phyloP scores from a whole-genome alignment of 2,797 vertebrate genomes.

The Mormyrus proboscirostris region DNA sequence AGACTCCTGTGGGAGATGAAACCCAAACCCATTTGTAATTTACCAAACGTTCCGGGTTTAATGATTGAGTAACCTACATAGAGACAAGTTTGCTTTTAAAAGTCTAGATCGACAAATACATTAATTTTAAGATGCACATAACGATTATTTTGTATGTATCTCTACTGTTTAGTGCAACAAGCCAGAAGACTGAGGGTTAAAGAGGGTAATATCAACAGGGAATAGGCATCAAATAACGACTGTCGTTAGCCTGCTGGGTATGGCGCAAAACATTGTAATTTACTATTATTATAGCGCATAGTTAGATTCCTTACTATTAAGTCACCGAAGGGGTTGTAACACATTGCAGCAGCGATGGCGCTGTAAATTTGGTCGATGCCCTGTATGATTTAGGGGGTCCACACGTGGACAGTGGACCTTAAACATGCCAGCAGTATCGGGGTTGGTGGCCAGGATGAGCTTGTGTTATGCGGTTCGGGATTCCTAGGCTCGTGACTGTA shows the following conservation, averaged over 20 bases:
- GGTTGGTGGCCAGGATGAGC: not conserved
- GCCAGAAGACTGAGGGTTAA: not conserved
- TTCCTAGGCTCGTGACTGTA: not conserved
- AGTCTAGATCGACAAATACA: slow-evolving; percentile 76
- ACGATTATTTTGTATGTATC: not conserved
- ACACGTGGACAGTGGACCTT: not conserved
- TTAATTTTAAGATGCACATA: not conserved
- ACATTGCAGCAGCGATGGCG: not conserved
- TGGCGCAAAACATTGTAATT: not conserved
- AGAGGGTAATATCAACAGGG: not conserved
- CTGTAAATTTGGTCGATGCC: not conserved
- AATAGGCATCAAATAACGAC: not conserved
- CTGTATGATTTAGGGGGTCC: not conserved
- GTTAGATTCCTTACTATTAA: not conserved
- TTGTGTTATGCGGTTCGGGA: not conserved
- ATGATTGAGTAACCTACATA: slow-evolving; percentile 83
- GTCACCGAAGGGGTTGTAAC: not conserved
- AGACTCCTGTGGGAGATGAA: slow-evolving; percentile 78
- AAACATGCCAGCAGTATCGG: not conserved
- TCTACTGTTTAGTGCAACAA: not conserved
- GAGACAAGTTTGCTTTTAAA: slow-evolving; percentile 85
- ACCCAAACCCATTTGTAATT: slow-evolving; percentile 92
- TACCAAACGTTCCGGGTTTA: slow-evolving; percentile 82
- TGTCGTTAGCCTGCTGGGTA: not conserved
- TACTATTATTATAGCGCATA: not conserved